A percentile compares a stretch with the other conserved stretches of the same genome.
phyloP scores from a whole-genome alignment of 2,113 vertebrate genomes.

The Lophochroa leadbeateri region DNA sequence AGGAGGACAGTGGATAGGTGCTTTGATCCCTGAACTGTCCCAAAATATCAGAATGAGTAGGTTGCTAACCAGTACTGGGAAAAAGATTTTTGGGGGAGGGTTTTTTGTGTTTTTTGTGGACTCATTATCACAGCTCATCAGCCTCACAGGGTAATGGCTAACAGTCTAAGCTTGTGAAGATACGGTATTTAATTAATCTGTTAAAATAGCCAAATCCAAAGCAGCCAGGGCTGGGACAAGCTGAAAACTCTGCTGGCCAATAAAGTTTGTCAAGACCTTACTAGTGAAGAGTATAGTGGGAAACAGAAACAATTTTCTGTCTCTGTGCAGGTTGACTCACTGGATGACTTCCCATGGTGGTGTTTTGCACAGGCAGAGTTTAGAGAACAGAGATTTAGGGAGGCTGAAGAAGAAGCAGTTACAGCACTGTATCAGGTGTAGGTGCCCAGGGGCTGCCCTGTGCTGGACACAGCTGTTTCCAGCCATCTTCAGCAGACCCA shows the following conservation, averaged over 20 bases:
- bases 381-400: not conserved
- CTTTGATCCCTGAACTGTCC: not conserved
- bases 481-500: fast-evolving
- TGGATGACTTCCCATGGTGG: not conserved
- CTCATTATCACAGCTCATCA: not conserved
- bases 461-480: not conserved
- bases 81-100: not conserved
- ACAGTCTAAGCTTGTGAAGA: not conserved
- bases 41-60: not conserved
- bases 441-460: too few species aligned
- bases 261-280: not conserved
- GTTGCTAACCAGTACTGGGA: not conserved
- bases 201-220: not conserved
- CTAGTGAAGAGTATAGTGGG: not conserved
- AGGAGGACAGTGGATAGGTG: not conserved
- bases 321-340: not conserved
- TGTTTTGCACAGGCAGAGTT: not conserved
- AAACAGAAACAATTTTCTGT: not conserved
- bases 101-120: not conserved
- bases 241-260: not conserved
- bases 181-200: not conserved
- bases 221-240: not conserved
- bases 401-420: not conserved
- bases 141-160: not conserved
- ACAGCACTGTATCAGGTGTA: not conserved